A percentile compares a stretch with the other conserved stretches of the same genome.
Evolutionary conservation across 1,140 invertebrate species (phyloP).

Genomic region (Trichonephila clavata): DNA sequence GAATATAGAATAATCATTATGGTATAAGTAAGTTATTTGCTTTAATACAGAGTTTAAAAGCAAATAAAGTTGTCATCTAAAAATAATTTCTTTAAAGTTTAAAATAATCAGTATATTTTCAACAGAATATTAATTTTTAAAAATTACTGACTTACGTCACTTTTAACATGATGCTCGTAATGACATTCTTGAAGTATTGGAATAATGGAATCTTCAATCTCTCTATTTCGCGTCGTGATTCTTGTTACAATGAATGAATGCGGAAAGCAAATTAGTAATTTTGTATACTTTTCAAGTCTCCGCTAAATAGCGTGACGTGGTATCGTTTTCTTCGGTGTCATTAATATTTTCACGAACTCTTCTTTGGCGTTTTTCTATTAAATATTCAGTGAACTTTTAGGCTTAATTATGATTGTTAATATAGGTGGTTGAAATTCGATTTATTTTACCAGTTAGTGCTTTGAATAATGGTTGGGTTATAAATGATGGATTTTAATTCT

Average conservation of each 20-base stretch:
- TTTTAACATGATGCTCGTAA: background rate
- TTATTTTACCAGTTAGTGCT: background rate
- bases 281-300: background rate
- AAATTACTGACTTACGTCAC: background rate
- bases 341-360: constrained; percentile 1
- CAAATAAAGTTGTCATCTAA: no score
- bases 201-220: background rate
- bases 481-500: no score
- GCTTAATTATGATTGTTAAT: background rate
- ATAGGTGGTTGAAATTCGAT: background rate
- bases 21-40: no score
- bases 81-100: no score
- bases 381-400: background rate
- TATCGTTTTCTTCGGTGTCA: background rate
- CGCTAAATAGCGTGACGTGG: background rate
- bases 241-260: constrained; percentile 8
- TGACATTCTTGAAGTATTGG: background rate
- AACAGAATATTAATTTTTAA: background rate
- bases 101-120: background rate
- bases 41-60: no score
- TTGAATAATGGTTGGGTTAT: background rate
- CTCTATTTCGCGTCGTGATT: background rate
- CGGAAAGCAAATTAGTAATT: background rate
- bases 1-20: no score
- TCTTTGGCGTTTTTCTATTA: constrained; percentile 9